Evolutionary conservation across 2,113 vertebrate species (phyloP).

Genomic region (Rhabdomys dilectus): DNA sequence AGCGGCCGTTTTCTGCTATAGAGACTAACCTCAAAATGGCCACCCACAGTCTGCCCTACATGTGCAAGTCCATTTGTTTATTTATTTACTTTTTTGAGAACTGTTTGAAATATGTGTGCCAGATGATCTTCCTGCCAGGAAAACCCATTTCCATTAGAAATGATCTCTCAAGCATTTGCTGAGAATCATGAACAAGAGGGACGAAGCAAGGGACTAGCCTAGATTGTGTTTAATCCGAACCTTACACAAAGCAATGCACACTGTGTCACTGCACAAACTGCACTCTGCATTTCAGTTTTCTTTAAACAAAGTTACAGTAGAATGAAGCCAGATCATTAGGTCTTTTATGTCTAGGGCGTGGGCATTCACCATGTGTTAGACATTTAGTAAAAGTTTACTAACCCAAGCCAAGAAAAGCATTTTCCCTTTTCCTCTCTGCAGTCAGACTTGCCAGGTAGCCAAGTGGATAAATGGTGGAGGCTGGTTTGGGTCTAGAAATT

Average conservation of each 20-base stretch:
- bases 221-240: neutral
- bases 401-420: slow-evolving; percentile 47
- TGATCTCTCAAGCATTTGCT: slow-evolving; percentile 23
- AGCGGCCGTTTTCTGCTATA: neutral
- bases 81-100: slow-evolving; percentile 66
- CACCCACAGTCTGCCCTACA: slow-evolving; percentile 42
- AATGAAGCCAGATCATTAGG: slow-evolving; percentile 36
- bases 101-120: slow-evolving; percentile 52
- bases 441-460: slow-evolving; percentile 29
- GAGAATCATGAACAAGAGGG: slow-evolving; percentile 8
- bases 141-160: slow-evolving; percentile 53
- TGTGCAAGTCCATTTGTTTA: slow-evolving; percentile 12
- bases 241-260: neutral
- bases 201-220: neutral
- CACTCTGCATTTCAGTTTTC: slow-evolving; percentile 52
- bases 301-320: neutral
- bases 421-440: slow-evolving; percentile 32
- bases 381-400: slow-evolving; percentile 62
- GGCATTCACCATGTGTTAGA: slow-evolving; percentile 33
- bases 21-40: slow-evolving; percentile 47
- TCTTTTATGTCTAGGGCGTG: slow-evolving; percentile 57
- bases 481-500: neutral
- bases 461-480: slow-evolving; percentile 57
- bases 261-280: neutral
- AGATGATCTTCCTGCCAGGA: slow-evolving; percentile 56